Evolutionary conservation across 1,140 invertebrate genomes (phyloP).

Genomic region (Meloidogyne floridensis): DNA sequence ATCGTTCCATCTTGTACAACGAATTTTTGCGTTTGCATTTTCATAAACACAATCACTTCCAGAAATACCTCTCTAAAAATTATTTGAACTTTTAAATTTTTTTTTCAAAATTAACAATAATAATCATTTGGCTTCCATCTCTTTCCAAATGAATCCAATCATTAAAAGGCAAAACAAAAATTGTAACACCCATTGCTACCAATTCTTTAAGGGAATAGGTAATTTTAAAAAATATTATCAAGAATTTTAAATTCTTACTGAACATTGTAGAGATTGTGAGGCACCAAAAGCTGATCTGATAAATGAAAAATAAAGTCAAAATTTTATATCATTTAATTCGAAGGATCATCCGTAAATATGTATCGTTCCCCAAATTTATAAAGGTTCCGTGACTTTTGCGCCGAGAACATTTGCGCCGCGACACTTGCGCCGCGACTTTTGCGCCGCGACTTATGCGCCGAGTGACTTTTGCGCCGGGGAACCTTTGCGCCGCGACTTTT

Average conservation of each 20-base stretch:
- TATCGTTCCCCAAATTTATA: no score
- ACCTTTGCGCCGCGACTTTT: no score
- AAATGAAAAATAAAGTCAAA: not conserved
- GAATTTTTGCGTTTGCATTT: not conserved
- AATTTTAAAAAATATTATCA: not conserved
- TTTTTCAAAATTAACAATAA: not conserved
- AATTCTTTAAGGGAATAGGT: not conserved
- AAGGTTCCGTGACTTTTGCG: no score
- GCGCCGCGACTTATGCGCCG: no score
- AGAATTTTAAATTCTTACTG: constrained; percentile 13
- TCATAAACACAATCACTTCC: constrained; percentile 30
- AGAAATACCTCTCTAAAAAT: constrained; percentile 23
- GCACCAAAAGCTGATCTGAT: constrained; percentile 28
- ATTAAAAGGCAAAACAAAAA: constrained; percentile 28
- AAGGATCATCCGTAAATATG: no score
- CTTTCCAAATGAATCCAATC: constrained; percentile 23
- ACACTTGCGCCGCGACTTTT: no score
- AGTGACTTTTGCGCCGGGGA: no score
- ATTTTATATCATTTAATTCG: no score
- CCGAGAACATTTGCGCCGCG: no score
- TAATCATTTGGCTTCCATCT: not conserved
- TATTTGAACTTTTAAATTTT: not conserved
- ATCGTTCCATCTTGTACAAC: constrained; percentile 22
- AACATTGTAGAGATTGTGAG: constrained; percentile 34
- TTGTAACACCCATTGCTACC: constrained; percentile 29